Evolutionary conservation across 2,113 vertebrate species (phyloP).

Genomic region (Formicarius rufipectus): DNA sequence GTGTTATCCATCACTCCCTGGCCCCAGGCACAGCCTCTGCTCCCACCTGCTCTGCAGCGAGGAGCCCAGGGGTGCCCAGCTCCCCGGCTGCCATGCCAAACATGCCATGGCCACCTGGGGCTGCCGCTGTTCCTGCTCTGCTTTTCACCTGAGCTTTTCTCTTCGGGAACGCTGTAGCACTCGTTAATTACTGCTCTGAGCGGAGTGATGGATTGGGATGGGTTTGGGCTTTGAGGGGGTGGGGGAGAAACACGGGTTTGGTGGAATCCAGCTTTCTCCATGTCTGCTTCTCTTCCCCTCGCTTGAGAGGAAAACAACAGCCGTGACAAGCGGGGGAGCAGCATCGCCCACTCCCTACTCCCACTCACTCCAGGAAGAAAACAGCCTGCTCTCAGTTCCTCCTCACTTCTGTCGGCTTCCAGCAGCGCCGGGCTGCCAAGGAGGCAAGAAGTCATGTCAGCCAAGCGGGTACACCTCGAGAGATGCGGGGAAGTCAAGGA

Average conservation of each 20-base stretch:
- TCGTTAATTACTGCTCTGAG: not conserved
- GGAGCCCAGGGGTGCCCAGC: not conserved
- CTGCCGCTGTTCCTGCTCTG: not conserved
- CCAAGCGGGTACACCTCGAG: not conserved
- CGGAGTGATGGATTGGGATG: not conserved
- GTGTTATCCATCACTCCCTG: not conserved
- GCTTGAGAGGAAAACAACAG: not conserved
- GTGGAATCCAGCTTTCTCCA: not conserved
- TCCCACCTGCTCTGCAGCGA: not conserved
- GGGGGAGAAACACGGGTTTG: not conserved
- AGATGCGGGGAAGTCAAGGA: not conserved
- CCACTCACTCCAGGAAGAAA: not conserved
- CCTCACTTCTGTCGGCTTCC: not conserved
- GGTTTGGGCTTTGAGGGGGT: not conserved
- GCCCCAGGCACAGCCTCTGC: not conserved
- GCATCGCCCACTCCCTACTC: not conserved
- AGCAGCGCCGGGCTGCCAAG: not conserved
- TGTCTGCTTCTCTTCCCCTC: not conserved
- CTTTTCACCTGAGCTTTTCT: not conserved
- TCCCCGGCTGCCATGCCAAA: not conserved
- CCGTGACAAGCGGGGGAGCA: not conserved
- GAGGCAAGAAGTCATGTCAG: not conserved
- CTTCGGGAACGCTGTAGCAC: not conserved
- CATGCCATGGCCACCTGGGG: not conserved
- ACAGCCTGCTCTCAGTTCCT: not conserved